Conservation (phyloP, 1,140 invertebrate genomes). For the Rhagoletis zephyria region DNA sequence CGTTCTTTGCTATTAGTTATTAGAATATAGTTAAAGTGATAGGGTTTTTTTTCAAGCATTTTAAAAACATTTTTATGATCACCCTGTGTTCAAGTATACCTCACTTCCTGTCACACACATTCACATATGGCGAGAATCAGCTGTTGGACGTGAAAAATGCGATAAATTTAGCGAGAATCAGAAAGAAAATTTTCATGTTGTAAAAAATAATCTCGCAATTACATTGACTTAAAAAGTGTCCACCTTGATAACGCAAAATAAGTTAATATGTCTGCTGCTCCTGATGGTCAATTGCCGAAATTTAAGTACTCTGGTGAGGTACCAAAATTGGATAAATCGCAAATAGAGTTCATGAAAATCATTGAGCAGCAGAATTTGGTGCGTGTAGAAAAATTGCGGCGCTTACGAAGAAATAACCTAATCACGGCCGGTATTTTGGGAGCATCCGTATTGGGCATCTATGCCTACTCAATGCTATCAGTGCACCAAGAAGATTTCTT, state of each 20-base stretch:
- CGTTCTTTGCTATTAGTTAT: not conserved
- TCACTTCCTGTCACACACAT: not conserved
- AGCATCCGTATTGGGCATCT: constrained; percentile 81
- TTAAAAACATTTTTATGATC: not conserved
- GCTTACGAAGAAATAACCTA: constrained; percentile 78
- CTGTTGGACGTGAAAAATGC: not conserved
- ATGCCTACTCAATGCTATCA: constrained; percentile 86
- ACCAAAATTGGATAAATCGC: constrained; percentile 77
- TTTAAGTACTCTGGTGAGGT: constrained; percentile 73
- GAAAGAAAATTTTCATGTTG: not conserved
- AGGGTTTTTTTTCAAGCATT: not conserved
- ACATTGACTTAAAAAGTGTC: not conserved
- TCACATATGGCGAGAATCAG: not conserved
- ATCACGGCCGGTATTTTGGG: constrained; percentile 78
- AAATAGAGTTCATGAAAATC: constrained; percentile 84
- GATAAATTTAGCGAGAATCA: not conserved
- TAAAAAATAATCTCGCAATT: not conserved
- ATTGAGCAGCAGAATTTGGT: constrained; percentile 83
- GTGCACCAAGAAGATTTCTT: constrained; percentile 90
- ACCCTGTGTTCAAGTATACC: not conserved
- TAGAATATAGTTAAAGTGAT: not conserved
- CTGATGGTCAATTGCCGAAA: constrained; percentile 61
- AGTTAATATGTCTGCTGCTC: constrained; percentile 18
- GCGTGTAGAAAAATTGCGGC: constrained; percentile 79
- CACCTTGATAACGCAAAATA: not conserved